Conservation (phyloP, 92 coral and sea anemone species). For the Palythoa grandiflora region DNA sequence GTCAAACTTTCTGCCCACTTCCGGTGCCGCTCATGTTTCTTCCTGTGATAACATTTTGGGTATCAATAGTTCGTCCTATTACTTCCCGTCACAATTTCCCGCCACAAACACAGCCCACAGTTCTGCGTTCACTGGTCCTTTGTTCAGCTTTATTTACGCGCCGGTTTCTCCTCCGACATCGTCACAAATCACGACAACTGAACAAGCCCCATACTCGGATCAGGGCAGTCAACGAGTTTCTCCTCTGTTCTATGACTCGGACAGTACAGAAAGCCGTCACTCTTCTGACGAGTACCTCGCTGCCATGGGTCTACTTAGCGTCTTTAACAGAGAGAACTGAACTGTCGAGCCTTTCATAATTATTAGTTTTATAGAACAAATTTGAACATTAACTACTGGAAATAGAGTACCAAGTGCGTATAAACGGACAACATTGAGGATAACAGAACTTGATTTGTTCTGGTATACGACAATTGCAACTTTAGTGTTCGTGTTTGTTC, state of each 20-base stretch:
- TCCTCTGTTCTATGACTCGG: constrained; percentile 32
- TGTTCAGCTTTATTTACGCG: background rate
- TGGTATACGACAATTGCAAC: no score
- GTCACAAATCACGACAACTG: background rate
- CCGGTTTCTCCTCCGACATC: background rate
- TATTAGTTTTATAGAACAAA: no score
- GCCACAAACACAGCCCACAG: background rate
- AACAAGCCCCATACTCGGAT: background rate
- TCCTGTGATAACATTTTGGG: constrained; percentile 7
- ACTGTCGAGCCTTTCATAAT: no score
- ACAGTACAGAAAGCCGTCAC: constrained; percentile 48
- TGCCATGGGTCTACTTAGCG: constrained; percentile 21
- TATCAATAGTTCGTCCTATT: background rate
- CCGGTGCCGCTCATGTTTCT: background rate
- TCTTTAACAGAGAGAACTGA: constrained; percentile 67
- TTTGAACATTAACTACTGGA: no score
- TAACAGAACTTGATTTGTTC: no score
- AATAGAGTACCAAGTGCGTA: no score
- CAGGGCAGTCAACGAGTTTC: background rate
- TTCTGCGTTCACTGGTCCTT: constrained; percentile 8
- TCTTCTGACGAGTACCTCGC: constrained; percentile 62
- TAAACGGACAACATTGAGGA: no score
- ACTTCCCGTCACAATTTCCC: background rate
- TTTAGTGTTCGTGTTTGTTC: no score
- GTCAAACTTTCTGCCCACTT: constrained; percentile 16